Base-by-base conservation (phyloP, 1,140 invertebrate species). In the Sogatella furcifera region DNA sequence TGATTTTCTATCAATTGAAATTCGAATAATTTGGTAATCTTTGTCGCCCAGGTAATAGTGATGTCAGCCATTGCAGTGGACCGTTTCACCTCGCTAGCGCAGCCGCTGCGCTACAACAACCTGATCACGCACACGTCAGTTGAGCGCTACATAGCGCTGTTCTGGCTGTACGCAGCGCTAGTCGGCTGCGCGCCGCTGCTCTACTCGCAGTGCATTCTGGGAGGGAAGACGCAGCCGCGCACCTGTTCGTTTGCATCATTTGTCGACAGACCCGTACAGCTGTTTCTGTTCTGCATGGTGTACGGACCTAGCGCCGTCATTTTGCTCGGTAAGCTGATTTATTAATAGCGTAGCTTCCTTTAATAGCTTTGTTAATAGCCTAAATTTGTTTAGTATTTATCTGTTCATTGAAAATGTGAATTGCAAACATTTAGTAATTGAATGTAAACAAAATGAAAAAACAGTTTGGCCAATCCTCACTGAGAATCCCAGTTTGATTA, bases 21-120 rank as follows among this genome's bases (percentile, higher is more conserved):
- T 41, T 56, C 9, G 15, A 11, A 28, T n/a, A 31, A n/a, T 5
- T 24, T 6, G 3, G 14, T 10, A 28, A 28, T 2, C 24, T 28
- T 28, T 28, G 24, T 28, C 24, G 24, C 24, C 24, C 6, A 63
- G 62, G 61, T 62, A 8, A 68, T 85, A 13, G 79, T 82, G 11
- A 78, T 81, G 59, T 80, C 83, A 0, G 80, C 81, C 5, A 84
- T 85, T 44, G 83, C 84, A 2, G 78, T 84, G 5, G 83, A 86
- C 65, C 70, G 84, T 28, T 77, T 83, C 65, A 83, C 80, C 0
- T 84, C 82, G 3, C 71, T 85, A 2, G 80, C 80, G 5, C 77
- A 81, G 60, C 84, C 84, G 0, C 71, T 86, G 22, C 69, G 81
- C 13, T 81, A 81, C 66, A 80, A 78, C 65, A 81, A 81, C 68